phyloP scores from a whole-genome alignment of 2,797 vertebrate genomes.

The Cephalopachus bancanus region DNA sequence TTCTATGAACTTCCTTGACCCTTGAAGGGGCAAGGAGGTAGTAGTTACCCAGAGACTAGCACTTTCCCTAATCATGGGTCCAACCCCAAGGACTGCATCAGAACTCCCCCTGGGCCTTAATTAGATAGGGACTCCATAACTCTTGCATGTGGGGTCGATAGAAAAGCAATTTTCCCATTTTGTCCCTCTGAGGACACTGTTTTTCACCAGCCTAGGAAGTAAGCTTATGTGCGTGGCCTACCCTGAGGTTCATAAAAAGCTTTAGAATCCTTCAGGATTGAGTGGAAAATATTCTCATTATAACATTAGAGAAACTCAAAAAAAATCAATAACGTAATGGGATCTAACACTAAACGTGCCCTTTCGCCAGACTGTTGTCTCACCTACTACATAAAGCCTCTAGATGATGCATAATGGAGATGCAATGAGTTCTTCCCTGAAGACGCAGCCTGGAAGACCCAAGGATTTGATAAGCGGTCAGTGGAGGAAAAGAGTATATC shows the following conservation, averaged over 20 bases:
- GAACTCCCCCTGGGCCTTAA: slow-evolving; percentile 45
- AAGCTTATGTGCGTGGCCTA: background rate
- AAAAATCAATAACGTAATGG: slow-evolving; percentile 71
- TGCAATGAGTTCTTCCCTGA: background rate
- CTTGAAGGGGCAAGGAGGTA: background rate
- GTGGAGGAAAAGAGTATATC: background rate
- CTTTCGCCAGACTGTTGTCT: background rate
- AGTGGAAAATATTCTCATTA: slow-evolving; percentile 69
- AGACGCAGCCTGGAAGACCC: background rate
- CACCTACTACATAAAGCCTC: background rate
- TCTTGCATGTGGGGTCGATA: slow-evolving; percentile 49
- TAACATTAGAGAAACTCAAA: slow-evolving; percentile 72
- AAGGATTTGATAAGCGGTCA: background rate
- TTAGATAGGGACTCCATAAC: slow-evolving; percentile 66
- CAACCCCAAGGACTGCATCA: background rate
- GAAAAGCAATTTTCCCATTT: slow-evolving; percentile 79
- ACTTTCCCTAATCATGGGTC: slow-evolving; percentile 47
- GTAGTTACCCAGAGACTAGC: background rate
- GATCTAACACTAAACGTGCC: background rate
- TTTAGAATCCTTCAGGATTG: slow-evolving; percentile 60
- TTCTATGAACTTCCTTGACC: background rate
- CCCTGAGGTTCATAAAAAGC: slow-evolving; percentile 45
- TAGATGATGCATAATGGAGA: background rate
- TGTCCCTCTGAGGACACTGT: slow-evolving; percentile 62
- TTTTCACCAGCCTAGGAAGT: slow-evolving; percentile 3